Percentiles rank a stretch among this genome's conserved stretches.
Conservation (phyloP, 2,797 vertebrate species). For the Anas capensis region DNA sequence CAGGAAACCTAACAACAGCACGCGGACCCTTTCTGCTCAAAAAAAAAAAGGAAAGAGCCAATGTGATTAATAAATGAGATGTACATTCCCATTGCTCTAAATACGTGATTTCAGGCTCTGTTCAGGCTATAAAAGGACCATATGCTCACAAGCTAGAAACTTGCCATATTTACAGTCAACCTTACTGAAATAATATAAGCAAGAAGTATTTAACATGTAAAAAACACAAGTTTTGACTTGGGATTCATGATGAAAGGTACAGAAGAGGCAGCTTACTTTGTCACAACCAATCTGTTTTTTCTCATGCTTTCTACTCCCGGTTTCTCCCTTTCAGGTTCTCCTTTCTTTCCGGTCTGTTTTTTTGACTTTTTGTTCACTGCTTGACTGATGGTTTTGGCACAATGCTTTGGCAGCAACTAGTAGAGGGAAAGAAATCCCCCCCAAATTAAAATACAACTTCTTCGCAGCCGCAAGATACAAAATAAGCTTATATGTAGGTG, state of each 20-base stretch:
- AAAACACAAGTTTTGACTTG: not conserved
- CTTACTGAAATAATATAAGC: not conserved
- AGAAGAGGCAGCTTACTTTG: conserved; percentile 81
- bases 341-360: conserved; percentile 95
- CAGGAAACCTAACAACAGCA: not conserved
- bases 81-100: not conserved
- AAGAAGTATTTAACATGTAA: not conserved
- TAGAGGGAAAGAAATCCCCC: not conserved
- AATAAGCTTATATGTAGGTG: not conserved
- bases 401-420: conserved; percentile 97
- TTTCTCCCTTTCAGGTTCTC: conserved; percentile 96
- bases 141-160: not conserved
- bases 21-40: not conserved
- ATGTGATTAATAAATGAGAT: not conserved
- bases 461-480: not conserved
- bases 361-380: conserved; percentile 99
- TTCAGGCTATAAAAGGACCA: not conserved
- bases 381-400: conserved; percentile 99
- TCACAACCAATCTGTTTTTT: conserved; percentile 92
- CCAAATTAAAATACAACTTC: not conserved
- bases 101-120: not conserved
- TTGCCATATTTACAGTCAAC: not conserved
- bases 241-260: not conserved
- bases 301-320: conserved; percentile 99
- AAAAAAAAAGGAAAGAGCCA: not conserved